Base-by-base conservation (phyloP, 2,888 invertebrate species). In the Mactromeris polynyma region DNA sequence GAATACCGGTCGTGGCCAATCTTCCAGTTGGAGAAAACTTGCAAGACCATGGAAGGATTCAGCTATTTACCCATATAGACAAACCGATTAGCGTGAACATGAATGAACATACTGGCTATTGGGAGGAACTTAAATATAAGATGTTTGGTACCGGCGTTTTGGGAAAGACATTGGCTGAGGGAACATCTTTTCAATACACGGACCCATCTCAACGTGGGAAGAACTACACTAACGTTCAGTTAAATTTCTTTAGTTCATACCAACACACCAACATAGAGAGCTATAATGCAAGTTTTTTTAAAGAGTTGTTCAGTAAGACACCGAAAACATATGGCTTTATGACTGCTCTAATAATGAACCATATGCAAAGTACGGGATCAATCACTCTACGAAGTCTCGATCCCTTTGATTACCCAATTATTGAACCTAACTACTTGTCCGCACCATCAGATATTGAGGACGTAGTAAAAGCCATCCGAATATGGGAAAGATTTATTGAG, bases 401-500 rank as follows among this genome's bases (percentile, higher is more conserved):
- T 46, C 42, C 79, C 14, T 80, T 80, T 80, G 79, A 80, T 21
- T 80, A 80, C 7, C 79, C 79, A 26, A 17, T 80, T 2, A 80
- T 80, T 46, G 42, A 80, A n/a, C 42, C 79, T 4, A 80, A 80
- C 19, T 80, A 80, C 17, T n/a, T 46, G 1, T 80, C 79, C 1
- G 46, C 31, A 14, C 31, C 31, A n/a, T n/a, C 42, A 4, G 79
- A 80, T 7, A 80, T 80, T 26, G 46, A 80, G 2, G 46, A 42
- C 9, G 31, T 42, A 14, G 14, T 80, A 40, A 46, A 46, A n/a
- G 79, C 42, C 14, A 80, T 80, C 31, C 42, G 79, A 40, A 80
- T 80, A 36, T 80, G 79, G 79, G 79, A 80, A 80, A 3, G 36
- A n/a, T 46, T 80, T 80, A 80, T 80, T 9, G 79, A 80, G 36